A percentile compares a stretch with the other conserved stretches of the same genome.
Conservation (phyloP, 2,113 vertebrate genomes). For the Pelvicachromis taeniatus region DNA sequence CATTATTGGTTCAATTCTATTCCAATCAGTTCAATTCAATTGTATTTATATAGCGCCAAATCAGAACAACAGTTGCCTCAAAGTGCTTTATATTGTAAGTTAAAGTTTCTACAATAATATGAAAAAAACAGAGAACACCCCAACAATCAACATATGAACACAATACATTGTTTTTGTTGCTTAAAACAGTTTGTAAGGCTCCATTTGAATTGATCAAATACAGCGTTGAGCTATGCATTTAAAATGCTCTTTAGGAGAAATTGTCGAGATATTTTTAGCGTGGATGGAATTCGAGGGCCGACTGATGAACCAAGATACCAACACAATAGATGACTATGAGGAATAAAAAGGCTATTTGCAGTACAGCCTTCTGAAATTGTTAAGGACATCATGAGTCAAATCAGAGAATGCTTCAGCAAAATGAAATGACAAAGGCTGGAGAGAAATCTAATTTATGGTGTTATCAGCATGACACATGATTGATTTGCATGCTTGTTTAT, state of each 20-base stretch:
- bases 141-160: background rate
- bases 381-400: background rate
- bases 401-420: background rate
- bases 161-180: background rate
- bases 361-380: background rate
- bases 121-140: background rate
- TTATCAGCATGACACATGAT: constrained; percentile 31
- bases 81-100: background rate
- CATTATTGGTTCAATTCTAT: background rate
- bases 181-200: background rate
- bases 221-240: background rate
- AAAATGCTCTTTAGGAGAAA: background rate
- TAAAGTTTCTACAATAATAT: background rate
- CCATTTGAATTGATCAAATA: background rate
- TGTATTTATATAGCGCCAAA: background rate
- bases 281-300: background rate
- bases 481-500: constrained; percentile 32
- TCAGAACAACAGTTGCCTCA: background rate
- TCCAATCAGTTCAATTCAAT: background rate
- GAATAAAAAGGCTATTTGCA: background rate
- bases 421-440: constrained; percentile 3
- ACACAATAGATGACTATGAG: background rate
- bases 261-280: background rate
- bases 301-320: background rate
- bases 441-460: constrained; percentile 1